A percentile compares a stretch with the other conserved stretches of the same genome.
Conservation (phyloP, 2,888 invertebrate genomes). For the Dryocosmus kuriphilus region DNA sequence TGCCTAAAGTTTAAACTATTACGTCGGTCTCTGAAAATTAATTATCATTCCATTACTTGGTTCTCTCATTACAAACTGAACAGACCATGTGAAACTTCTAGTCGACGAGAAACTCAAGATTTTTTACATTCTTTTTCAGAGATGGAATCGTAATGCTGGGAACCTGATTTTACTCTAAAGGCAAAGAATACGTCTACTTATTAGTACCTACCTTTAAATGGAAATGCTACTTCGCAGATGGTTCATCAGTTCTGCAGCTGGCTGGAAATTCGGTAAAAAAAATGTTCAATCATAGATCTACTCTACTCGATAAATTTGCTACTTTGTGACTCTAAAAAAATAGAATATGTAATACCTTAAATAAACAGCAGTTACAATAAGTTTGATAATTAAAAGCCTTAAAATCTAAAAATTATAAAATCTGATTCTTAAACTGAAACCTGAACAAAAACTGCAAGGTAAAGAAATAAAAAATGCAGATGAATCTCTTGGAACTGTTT, state of each 20-base stretch:
- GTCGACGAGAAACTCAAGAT: not conserved
- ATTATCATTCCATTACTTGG: not conserved
- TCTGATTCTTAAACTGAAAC: not conserved
- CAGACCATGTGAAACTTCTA: not conserved
- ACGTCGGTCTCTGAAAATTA: no score
- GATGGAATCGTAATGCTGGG: slow-evolving; percentile 9
- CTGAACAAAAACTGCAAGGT: not conserved
- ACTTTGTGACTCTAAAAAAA: not conserved
- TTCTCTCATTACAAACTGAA: not conserved
- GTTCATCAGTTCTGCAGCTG: not conserved
- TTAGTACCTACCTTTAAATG: slow-evolving; percentile 41
- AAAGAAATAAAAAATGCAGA: slow-evolving; percentile 52
- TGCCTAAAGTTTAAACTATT: not conserved
- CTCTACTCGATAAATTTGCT: not conserved
- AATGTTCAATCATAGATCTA: not conserved
- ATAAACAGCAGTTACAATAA: no score
- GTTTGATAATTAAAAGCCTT: no score
- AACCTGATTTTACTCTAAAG: slow-evolving; percentile 50
- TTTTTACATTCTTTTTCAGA: not conserved
- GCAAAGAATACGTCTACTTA: slow-evolving; percentile 39
- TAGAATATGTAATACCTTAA: not conserved
- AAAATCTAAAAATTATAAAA: not conserved
- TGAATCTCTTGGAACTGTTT: slow-evolving; percentile 43
- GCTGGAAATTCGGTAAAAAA: not conserved
- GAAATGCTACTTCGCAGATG: slow-evolving; percentile 21